Conservation (phyloP, 1,140 invertebrate species). For the Grapholita molesta region DNA sequence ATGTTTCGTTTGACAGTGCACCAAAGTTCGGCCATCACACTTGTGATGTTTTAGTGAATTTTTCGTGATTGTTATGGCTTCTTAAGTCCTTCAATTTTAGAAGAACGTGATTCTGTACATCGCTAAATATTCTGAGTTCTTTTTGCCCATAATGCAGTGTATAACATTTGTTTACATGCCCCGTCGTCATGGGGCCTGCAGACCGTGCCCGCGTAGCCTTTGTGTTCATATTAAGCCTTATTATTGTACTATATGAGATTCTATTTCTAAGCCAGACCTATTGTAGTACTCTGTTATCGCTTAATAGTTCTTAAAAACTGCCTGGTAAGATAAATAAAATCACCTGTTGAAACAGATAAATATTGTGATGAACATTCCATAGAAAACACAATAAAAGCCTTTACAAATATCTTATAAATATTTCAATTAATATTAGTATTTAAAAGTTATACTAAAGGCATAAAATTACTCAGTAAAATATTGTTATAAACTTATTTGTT, state of each 20-base stretch:
- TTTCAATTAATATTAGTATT: too few species aligned
- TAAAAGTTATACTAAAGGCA: too few species aligned
- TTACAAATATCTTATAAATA: too few species aligned
- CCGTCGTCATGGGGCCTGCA: slow-evolving; percentile 49
- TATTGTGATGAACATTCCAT: not conserved
- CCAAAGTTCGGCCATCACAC: slow-evolving; percentile 63
- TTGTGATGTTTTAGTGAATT: slow-evolving; percentile 59
- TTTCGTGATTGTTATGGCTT: slow-evolving; percentile 27
- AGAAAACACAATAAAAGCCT: too few species aligned
- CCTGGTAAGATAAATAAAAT: not conserved
- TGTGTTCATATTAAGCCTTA: slow-evolving; percentile 33
- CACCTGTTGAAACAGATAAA: slow-evolving; percentile 11
- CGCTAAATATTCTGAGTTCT: not conserved
- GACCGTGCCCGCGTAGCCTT: slow-evolving; percentile 35
- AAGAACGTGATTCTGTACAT: too few species aligned
- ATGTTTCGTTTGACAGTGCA: slow-evolving; percentile 50
- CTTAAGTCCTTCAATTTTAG: not conserved
- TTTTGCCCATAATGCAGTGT: not conserved
- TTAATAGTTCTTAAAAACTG: not conserved
- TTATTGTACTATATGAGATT: not conserved
- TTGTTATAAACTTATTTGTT: too few species aligned
- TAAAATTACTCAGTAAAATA: too few species aligned
- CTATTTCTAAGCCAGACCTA: not conserved
- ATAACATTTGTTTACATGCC: slow-evolving; percentile 57
- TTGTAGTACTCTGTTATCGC: not conserved